These are phyloP conservation scores for Gobio occitaniae DNA, from an alignment of 2,797 vertebrate genomes.

Conservation along the genomic window DNA sequence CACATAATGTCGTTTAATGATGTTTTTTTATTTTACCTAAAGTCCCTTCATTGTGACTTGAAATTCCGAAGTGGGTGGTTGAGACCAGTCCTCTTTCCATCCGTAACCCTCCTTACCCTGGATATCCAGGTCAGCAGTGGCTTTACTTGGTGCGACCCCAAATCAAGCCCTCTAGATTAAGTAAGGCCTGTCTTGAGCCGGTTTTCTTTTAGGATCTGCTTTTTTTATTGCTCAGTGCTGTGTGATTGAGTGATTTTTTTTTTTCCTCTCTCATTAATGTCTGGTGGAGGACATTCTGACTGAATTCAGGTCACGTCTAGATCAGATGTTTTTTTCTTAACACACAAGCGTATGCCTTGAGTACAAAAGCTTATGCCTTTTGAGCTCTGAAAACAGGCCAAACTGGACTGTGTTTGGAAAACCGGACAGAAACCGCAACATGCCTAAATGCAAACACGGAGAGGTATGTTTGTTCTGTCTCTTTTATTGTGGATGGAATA, in stretches of 20 bases:
- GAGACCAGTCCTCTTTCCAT: conserved; percentile 33
- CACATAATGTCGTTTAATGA: neutral
- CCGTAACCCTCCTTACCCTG: conserved; percentile 20
- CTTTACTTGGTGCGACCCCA: conserved; percentile 41
- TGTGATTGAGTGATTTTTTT: neutral
- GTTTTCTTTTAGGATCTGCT: neutral
- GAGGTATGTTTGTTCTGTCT: conserved; percentile 28
- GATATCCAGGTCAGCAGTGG: conserved; percentile 44
- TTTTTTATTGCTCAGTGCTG: neutral
- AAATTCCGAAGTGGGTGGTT: conserved; percentile 8
- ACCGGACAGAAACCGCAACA: neutral
- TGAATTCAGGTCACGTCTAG: neutral
- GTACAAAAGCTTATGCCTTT: neutral
- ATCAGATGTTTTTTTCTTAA: conserved; percentile 1
- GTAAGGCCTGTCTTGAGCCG: neutral
- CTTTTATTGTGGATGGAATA: conserved; percentile 3
- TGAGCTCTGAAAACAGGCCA: neutral
- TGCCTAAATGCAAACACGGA: conserved; percentile 22
- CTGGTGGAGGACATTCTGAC: neutral
- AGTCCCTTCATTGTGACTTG: neutral
- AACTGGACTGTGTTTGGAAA: conserved; percentile 4
- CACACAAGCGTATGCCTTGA: too few relatives aligned
- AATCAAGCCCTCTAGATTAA: conserved; percentile 33
- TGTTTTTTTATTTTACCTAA: neutral
- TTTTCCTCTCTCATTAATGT: neutral